Conservation (phyloP, 23 tunicate genomes). For the Styela clava region DNA sequence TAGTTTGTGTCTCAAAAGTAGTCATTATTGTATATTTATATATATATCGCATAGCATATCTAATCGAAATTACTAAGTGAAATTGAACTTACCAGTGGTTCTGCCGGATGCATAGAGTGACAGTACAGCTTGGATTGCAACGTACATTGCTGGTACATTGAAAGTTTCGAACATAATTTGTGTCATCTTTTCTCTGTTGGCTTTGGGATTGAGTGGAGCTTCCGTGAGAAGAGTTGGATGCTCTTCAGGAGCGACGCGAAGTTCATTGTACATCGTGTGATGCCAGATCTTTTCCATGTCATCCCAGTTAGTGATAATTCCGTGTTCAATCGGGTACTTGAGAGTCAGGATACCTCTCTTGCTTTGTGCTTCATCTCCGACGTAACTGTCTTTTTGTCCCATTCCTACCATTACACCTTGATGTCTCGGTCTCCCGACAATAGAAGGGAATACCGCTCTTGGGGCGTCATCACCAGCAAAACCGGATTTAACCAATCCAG, state of each 20-base stretch:
- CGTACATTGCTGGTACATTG: conserved; percentile 99
- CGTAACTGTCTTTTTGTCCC: conserved; percentile 99
- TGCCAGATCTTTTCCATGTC: conserved; percentile 99
- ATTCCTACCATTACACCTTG: conserved; percentile 99
- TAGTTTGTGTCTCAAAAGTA: too few species aligned
- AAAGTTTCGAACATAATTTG: conserved; percentile 99
- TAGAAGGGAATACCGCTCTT: not conserved
- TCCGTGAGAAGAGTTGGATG: conserved; percentile 95
- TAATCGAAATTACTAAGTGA: too few species aligned
- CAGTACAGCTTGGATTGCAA: conserved; percentile 85
- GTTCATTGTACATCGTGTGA: conserved; percentile 97
- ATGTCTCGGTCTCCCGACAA: not conserved
- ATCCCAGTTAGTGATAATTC: conserved; percentile 99
- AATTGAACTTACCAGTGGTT: conserved; percentile 39
- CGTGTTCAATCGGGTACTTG: conserved; percentile 99
- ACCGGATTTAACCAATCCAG: conserved; percentile 9
- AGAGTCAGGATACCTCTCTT: conserved; percentile 95
- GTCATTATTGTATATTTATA: too few species aligned
- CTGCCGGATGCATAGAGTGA: conserved; percentile 61
- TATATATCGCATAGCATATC: too few species aligned
- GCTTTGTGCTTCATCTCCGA: conserved; percentile 99
- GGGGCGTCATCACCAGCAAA: conserved; percentile 21
- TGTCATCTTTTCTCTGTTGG: conserved; percentile 82
- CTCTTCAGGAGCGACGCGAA: conserved; percentile 99
- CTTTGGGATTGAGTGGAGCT: conserved; percentile 96